Evolutionary conservation across 2,113 vertebrate species (phyloP).

Genomic region (Salvelinus fontinalis): DNA sequence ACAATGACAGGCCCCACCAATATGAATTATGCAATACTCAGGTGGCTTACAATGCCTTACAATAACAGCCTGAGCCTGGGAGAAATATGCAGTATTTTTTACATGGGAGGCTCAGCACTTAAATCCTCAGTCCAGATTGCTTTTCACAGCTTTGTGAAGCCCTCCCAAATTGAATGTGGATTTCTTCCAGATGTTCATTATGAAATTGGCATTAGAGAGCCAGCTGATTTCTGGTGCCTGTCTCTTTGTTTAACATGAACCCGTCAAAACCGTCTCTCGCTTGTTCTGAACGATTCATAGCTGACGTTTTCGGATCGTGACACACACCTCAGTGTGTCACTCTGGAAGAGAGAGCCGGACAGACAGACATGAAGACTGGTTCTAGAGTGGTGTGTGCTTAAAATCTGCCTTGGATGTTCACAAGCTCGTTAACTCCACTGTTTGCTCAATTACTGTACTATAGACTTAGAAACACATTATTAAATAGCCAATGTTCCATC

Average conservation of each 20-base stretch:
- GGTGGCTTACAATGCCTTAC: constrained; percentile 41
- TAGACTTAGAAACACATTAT: background rate
- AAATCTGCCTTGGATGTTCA: no score
- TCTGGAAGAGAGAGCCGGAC: background rate
- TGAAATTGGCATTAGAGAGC: constrained; percentile 9
- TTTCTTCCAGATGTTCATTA: constrained; percentile 22
- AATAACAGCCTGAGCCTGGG: constrained; percentile 33
- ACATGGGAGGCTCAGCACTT: constrained; percentile 21
- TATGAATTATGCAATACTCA: constrained; percentile 64
- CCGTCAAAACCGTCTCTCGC: constrained; percentile 8
- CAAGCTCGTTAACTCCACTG: background rate
- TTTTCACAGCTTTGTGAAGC: constrained; percentile 18
- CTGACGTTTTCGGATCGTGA: background rate
- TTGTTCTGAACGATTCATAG: background rate
- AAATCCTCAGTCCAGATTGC: constrained; percentile 8
- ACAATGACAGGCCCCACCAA: constrained; percentile 39
- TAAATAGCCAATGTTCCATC: no score
- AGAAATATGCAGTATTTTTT: constrained; percentile 44
- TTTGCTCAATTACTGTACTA: background rate
- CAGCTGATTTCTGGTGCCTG: background rate
- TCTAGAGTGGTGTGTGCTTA: background rate
- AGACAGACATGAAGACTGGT: background rate
- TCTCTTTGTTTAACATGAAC: constrained; percentile 17
- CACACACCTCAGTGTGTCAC: background rate
- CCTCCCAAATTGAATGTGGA: constrained; percentile 20